Evolutionary conservation across 2,797 vertebrate genomes (phyloP).

Genomic region (Gastrophryne carolinensis): DNA sequence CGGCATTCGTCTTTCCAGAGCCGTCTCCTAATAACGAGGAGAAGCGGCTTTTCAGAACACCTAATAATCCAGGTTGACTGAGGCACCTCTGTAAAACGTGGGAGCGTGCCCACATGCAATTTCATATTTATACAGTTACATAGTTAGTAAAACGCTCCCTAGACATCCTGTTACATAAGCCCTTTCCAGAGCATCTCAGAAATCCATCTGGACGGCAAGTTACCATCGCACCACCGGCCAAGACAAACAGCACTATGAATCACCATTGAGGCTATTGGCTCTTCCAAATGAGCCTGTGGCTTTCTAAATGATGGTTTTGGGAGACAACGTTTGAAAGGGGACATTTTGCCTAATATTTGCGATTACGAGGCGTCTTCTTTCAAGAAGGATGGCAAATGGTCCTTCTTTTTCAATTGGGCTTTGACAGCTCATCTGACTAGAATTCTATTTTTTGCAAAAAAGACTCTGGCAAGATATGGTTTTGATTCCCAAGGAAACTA

Average conservation of each 20-base stretch:
- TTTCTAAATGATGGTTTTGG: constrained; percentile 50
- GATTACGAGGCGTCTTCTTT: constrained; percentile 9
- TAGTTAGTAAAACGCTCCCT: constrained; percentile 43
- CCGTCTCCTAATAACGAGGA: constrained; percentile 18
- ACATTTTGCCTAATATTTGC: constrained; percentile 28
- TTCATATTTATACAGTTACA: constrained; percentile 27
- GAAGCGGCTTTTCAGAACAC: background rate
- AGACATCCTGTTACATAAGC: constrained; percentile 57
- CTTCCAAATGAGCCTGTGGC: constrained; percentile 54
- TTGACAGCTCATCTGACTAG: too few species aligned
- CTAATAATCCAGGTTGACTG: constrained; percentile 27
- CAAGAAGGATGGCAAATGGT: background rate
- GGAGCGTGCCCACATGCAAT: constrained; percentile 18
- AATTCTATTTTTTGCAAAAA: too few species aligned
- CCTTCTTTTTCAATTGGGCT: too few species aligned
- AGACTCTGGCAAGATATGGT: too few species aligned
- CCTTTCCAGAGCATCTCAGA: constrained; percentile 55
- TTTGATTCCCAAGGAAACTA: too few species aligned
- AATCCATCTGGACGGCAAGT: constrained; percentile 59
- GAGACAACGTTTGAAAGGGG: constrained; percentile 41
- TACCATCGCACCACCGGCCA: constrained; percentile 53
- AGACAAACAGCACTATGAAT: constrained; percentile 61
- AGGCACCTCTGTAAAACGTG: constrained; percentile 28
- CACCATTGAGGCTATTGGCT: constrained; percentile 55
- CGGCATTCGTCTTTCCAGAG: background rate